Conservation (phyloP, 2,888 invertebrate genomes). For the Perithous albicinctus region DNA sequence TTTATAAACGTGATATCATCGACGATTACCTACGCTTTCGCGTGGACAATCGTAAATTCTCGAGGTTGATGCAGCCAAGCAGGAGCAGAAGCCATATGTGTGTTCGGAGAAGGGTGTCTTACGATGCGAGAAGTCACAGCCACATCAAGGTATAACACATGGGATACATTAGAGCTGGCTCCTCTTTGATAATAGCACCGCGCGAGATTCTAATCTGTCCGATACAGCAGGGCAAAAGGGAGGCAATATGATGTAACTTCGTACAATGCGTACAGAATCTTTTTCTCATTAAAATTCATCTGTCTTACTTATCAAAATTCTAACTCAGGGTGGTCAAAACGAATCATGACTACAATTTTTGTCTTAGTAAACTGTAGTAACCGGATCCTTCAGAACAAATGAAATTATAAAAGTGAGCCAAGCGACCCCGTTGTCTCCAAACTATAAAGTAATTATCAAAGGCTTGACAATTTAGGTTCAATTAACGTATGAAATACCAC, state of each 20-base stretch:
- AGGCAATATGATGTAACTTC: not conserved
- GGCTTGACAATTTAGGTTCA: not conserved
- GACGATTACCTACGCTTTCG: slow-evolving; percentile 84
- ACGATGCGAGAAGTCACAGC: slow-evolving; percentile 12
- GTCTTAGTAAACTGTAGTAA: not conserved
- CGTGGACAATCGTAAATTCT: slow-evolving; percentile 82
- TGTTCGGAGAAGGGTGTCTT: slow-evolving; percentile 52
- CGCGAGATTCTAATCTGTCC: slow-evolving; percentile 30
- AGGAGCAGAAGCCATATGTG: slow-evolving; percentile 17
- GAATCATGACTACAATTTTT: not conserved
- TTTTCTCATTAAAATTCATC: not conserved
- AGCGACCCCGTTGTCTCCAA: too few species aligned
- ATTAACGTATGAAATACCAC: slow-evolving; percentile 7
- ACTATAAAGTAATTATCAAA: not conserved
- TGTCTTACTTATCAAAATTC: not conserved
- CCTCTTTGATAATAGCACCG: slow-evolving; percentile 33
- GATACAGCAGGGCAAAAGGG: not conserved
- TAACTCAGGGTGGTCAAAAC: too few species aligned
- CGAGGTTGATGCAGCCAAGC: slow-evolving; percentile 62
- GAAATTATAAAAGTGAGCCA: too few species aligned
- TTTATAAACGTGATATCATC: slow-evolving; percentile 84
- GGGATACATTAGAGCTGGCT: slow-evolving; percentile 9
- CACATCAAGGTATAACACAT: slow-evolving; percentile 17
- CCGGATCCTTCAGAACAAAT: too few species aligned
- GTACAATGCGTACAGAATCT: not conserved